Conservation (phyloP, 2,888 invertebrate species). For the Allophyes oxyacanthae region DNA sequence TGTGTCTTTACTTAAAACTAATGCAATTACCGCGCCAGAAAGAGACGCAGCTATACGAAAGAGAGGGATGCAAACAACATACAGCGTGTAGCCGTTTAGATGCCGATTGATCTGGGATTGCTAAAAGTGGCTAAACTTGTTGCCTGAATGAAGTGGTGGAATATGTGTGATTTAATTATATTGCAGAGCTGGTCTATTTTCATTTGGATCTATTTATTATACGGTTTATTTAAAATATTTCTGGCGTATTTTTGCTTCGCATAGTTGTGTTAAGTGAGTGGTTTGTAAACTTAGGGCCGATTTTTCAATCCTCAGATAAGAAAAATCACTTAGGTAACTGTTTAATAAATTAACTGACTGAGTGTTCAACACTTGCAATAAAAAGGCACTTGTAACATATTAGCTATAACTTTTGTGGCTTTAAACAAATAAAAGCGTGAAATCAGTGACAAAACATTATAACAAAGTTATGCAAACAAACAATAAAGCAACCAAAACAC, state of each 20-base stretch:
- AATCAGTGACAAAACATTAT: conserved; percentile 42
- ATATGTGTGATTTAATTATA: conserved; percentile 18
- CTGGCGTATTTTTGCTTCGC: too few species aligned
- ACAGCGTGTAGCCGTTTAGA: conserved; percentile 19
- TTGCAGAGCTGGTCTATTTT: conserved; percentile 12
- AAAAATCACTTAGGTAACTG: not conserved
- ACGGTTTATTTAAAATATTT: too few species aligned
- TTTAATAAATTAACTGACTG: too few species aligned
- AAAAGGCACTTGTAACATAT: too few species aligned
- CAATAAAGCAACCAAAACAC: conserved; percentile 67
- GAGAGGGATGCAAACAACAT: conserved; percentile 7
- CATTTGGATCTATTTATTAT: conserved; percentile 6
- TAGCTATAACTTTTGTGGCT: not conserved
- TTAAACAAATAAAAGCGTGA: conserved; percentile 26
- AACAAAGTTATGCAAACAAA: conserved; percentile 64
- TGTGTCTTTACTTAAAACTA: conserved; percentile 69
- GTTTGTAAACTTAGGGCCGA: too few species aligned
- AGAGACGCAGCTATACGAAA: conserved; percentile 20
- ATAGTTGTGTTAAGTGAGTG: too few species aligned
- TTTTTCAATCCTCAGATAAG: too few species aligned
- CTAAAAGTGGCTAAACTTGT: conserved; percentile 26
- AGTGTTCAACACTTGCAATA: too few species aligned
- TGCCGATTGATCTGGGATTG: conserved; percentile 21
- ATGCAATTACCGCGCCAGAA: conserved; percentile 59
- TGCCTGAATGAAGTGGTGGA: conserved; percentile 2